These are phyloP conservation scores for Timandra comae DNA, from an alignment of 2,888 invertebrate species.

Conservation along the genomic window DNA sequence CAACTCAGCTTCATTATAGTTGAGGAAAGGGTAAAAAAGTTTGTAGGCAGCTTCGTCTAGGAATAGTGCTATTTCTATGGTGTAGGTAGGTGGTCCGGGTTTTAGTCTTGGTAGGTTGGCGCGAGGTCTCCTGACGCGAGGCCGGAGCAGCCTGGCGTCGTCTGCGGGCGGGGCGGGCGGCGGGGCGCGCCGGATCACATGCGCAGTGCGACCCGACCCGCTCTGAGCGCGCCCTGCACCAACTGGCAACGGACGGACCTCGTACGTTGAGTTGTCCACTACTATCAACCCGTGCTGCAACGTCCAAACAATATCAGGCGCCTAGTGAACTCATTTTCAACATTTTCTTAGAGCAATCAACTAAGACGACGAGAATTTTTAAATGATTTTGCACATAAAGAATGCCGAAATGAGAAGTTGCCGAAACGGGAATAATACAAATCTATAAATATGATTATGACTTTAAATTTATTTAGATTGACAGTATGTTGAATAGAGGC, in stretches of 20 bases:
- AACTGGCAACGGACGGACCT: conserved; percentile 79
- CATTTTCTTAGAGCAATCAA: too few species aligned
- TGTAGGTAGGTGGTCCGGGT: conserved; percentile 60
- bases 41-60: conserved; percentile 85
- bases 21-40: conserved; percentile 81
- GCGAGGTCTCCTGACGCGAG: conserved; percentile 45
- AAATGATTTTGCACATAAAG: too few species aligned
- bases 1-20: conserved; percentile 79
- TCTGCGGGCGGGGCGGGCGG: conserved; percentile 59
- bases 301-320: conserved; percentile 9
- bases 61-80: conserved; percentile 84
- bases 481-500: too few species aligned
- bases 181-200: conserved; percentile 76
- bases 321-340: too few species aligned
- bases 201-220: conserved; percentile 61
- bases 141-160: conserved; percentile 54
- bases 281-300: conserved; percentile 82
- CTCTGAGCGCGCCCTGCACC: conserved; percentile 53
- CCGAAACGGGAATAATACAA: too few species aligned
- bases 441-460: too few species aligned
- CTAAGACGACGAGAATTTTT: too few species aligned
- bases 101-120: conserved; percentile 26
- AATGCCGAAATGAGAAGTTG: too few species aligned
- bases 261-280: conserved; percentile 80
- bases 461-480: too few species aligned